Percentiles rank a stretch among this genome's conserved stretches.
phyloP scores from a whole-genome alignment of 2,113 vertebrate species.

The Neotragus pygmaeus region DNA sequence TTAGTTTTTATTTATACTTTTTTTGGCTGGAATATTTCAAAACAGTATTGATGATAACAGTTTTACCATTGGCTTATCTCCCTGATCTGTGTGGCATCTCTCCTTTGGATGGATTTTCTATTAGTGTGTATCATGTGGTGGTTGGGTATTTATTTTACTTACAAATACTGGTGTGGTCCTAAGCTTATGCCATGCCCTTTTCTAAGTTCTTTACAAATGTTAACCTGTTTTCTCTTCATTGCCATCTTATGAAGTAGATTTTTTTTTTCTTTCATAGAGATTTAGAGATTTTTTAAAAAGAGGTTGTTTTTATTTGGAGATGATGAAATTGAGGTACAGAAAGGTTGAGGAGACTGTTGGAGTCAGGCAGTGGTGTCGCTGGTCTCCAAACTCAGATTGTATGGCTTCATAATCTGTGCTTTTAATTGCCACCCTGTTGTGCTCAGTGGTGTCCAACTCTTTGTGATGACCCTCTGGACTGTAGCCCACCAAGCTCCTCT shows the following conservation, averaged over 20 bases:
- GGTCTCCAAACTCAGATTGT: background rate
- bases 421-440: background rate
- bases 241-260: background rate
- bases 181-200: background rate
- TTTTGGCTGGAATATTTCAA: background rate
- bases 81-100: background rate
- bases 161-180: background rate
- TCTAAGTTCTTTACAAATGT: background rate
- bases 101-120: background rate
- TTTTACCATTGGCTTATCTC: background rate
- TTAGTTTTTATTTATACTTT: background rate
- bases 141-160: background rate
- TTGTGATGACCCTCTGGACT: background rate
- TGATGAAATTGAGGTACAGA: background rate
- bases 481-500: background rate
- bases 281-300: background rate
- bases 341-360: background rate
- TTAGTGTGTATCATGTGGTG: background rate
- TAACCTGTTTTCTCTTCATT: background rate
- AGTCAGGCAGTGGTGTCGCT: background rate
- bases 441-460: background rate
- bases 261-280: background rate
- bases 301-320: background rate
- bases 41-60: background rate
- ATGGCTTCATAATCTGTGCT: background rate